phyloP scores from a whole-genome alignment of 2,888 invertebrate genomes.

The Asteroscopus sphinx region DNA sequence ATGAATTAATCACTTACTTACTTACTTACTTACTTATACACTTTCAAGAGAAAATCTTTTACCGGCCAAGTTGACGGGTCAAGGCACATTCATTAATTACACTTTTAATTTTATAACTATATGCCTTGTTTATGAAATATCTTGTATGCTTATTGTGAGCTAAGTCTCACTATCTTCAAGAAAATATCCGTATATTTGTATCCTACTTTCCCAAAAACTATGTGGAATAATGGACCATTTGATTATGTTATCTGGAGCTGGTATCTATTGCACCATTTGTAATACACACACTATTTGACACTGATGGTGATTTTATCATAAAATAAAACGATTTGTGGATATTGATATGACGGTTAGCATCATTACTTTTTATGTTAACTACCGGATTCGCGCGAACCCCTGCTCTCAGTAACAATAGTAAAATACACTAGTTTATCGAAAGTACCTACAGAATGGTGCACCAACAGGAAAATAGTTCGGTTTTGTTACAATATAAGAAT shows the following conservation, averaged over 20 bases:
- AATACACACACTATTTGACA: conserved; percentile 52
- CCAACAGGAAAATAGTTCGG: conserved; percentile 38
- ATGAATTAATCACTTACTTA: too few species aligned
- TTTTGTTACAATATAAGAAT: conserved; percentile 33
- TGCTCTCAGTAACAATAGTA: conserved; percentile 61
- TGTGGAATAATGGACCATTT: conserved; percentile 14
- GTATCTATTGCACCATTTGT: conserved; percentile 51
- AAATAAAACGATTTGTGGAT: conserved; percentile 65
- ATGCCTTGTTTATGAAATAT: too few species aligned
- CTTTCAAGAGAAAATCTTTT: too few species aligned
- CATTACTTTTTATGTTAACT: conserved; percentile 75
- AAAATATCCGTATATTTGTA: background rate
- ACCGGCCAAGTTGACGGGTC: too few species aligned
- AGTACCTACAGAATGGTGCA: conserved; percentile 25
- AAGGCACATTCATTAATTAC: too few species aligned
- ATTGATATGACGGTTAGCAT: conserved; percentile 64
- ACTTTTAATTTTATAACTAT: too few species aligned
- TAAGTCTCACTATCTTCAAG: too few species aligned
- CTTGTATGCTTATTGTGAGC: too few species aligned
- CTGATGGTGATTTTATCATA: conserved; percentile 60
- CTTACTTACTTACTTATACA: too few species aligned
- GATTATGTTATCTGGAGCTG: conserved; percentile 41
- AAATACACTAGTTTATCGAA: conserved; percentile 52
- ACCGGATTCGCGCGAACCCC: conserved; percentile 64
- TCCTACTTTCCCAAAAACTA: conserved; percentile 14